Evolutionary conservation across 2,113 vertebrate genomes (phyloP).

Genomic region (Micronisus gabar): DNA sequence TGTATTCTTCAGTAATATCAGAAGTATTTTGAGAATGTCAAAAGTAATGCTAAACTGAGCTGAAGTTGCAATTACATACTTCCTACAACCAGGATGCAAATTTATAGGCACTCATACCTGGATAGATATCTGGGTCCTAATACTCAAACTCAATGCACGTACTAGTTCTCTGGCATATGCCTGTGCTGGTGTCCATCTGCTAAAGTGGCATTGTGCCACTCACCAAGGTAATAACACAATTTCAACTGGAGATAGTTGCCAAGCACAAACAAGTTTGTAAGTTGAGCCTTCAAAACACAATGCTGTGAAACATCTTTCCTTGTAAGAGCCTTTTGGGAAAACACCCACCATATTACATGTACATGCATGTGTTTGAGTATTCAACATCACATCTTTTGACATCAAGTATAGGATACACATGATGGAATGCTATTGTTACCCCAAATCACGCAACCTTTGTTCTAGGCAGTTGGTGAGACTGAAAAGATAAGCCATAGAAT

Average conservation of each 20-base stretch:
- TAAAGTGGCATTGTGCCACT: conserved; percentile 65
- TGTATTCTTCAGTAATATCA: background rate
- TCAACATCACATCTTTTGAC: background rate
- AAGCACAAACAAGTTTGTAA: conserved; percentile 43
- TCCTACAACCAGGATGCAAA: background rate
- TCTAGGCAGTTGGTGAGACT: background rate
- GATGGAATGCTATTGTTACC: background rate
- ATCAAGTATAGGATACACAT: background rate
- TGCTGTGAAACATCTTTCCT: background rate
- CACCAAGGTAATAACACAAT: conserved; percentile 64
- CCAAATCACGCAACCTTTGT: conserved; percentile 5
- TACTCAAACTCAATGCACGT: conserved; percentile 40
- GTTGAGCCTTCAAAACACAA: conserved; percentile 36
- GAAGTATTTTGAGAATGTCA: background rate
- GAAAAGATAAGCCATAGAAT: background rate
- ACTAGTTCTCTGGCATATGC: conserved; percentile 30
- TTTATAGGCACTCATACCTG: background rate
- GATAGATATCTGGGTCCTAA: background rate
- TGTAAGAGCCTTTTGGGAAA: background rate
- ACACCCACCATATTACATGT: background rate
- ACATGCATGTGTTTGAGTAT: background rate
- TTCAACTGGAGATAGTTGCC: conserved; percentile 56
- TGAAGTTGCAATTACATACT: background rate
- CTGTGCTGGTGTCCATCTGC: conserved; percentile 56
- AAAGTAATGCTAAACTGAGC: background rate